Conservation (phyloP, 2,113 vertebrate genomes). For the Taurulus bubalis region DNA sequence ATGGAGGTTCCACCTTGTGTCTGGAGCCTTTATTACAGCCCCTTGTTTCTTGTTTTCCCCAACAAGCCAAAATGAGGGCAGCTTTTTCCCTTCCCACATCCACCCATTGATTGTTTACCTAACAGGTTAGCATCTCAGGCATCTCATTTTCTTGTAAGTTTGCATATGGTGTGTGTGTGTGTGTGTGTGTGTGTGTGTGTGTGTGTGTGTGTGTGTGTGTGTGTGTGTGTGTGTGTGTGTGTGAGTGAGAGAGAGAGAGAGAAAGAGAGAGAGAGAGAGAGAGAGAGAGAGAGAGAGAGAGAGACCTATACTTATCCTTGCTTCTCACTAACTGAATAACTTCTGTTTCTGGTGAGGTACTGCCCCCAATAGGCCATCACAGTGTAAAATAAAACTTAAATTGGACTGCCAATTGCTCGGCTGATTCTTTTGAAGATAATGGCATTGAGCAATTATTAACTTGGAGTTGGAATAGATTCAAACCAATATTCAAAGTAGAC, state of each 20-base stretch:
- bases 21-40: conserved; percentile 53
- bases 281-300: conserved; percentile 17
- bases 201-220: background rate
- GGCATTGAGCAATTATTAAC: background rate
- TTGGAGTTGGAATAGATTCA: background rate
- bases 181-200: background rate
- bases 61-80: conserved; percentile 63
- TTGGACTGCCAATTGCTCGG: background rate
- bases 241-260: conserved; percentile 12
- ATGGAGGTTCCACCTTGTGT: conserved; percentile 64
- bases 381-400: conserved; percentile 15
- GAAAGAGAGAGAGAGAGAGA: background rate
- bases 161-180: too few species aligned
- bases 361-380: conserved; percentile 76
- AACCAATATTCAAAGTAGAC: background rate
- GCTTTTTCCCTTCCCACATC: conserved; percentile 38
- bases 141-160: conserved; percentile 47
- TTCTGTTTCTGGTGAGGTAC: conserved; percentile 70
- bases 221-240: background rate
- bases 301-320: conserved; percentile 63
- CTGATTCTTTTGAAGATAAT: background rate
- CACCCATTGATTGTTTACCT: conserved; percentile 70
- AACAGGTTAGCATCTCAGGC: conserved; percentile 61
- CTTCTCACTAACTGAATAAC: conserved; percentile 9
- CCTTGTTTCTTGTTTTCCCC: conserved; percentile 54